Evolutionary conservation across 2,888 invertebrate genomes (phyloP).

Genomic region (Parascotia fuliginaria): DNA sequence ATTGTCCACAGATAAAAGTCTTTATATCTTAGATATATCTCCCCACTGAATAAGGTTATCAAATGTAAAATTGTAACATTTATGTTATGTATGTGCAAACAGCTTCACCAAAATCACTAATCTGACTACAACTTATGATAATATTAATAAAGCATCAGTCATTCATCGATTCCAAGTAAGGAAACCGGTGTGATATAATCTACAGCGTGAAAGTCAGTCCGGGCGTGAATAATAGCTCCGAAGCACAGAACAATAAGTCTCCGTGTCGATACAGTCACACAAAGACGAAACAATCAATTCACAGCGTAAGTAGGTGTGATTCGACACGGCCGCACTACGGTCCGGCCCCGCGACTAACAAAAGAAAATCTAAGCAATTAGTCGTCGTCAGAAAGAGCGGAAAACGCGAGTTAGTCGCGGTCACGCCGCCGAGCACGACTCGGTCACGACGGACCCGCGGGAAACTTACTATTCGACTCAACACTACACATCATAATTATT

Average conservation of each 20-base stretch:
- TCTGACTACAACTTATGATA: slow-evolving; percentile 2
- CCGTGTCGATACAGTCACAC: slow-evolving; percentile 82
- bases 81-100: no score
- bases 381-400: slow-evolving; percentile 86
- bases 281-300: slow-evolving; percentile 86
- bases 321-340: slow-evolving; percentile 78
- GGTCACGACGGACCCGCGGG: slow-evolving; percentile 61
- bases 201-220: slow-evolving; percentile 77
- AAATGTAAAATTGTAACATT: no score
- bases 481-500: slow-evolving; percentile 6
- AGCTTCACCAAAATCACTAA: not conserved
- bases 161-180: slow-evolving; percentile 60
- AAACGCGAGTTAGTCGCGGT: slow-evolving; percentile 83
- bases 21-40: no score
- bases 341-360: slow-evolving; percentile 84
- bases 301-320: slow-evolving; percentile 83
- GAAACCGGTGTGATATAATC: slow-evolving; percentile 78
- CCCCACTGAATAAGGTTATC: slow-evolving; percentile 43
- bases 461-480: slow-evolving; percentile 32
- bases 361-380: slow-evolving; percentile 86
- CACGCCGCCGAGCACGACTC: slow-evolving; percentile 70
- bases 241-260: slow-evolving; percentile 78
- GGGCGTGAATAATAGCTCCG: slow-evolving; percentile 78
- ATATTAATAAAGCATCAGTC: slow-evolving; percentile 29
- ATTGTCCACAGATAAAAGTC: no score